Evolutionary conservation across 2,888 invertebrate genomes (phyloP).

Genomic region (Pomacea canaliculata): DNA sequence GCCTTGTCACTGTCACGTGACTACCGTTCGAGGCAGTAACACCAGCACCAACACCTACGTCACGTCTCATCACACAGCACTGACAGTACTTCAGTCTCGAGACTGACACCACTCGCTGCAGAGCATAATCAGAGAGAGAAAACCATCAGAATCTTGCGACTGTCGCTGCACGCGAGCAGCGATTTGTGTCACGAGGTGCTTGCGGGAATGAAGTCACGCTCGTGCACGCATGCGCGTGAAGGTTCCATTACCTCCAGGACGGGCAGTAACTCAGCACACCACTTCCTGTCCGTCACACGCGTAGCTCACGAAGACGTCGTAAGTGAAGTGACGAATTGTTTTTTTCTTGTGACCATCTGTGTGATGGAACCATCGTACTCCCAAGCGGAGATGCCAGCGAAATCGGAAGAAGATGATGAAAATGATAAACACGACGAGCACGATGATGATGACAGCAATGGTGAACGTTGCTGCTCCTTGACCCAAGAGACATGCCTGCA

Average conservation of each 20-base stretch:
- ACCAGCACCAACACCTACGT: conserved; percentile 73
- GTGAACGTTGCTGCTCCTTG: conserved; percentile 20
- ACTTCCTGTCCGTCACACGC: too few relatives aligned
- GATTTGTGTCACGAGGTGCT: too few relatives aligned
- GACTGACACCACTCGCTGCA: conserved; percentile 48
- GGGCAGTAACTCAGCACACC: too few relatives aligned
- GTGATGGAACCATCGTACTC: conserved; percentile 46
- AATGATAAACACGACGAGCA: conserved; percentile 33
- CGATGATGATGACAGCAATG: conserved; percentile 21
- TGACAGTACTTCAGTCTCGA: conserved; percentile 34
- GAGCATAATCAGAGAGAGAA: conserved; percentile 73
- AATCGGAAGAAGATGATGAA: conserved; percentile 71
- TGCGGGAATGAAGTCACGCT: too few relatives aligned
- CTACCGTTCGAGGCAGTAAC: conserved; percentile 78
- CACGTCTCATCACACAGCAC: conserved; percentile 24
- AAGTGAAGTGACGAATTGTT: conserved; percentile 66
- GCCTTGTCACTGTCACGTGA: conserved; percentile 75
- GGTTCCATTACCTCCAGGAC: too few relatives aligned
- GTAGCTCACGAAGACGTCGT: conserved; percentile 81
- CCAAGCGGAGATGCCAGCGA: conserved; percentile 75
- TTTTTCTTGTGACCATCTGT: neutral
- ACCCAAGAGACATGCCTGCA: conserved; percentile 30
- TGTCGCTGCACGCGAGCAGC: too few relatives aligned
- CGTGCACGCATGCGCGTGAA: too few relatives aligned
- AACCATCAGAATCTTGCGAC: conserved; percentile 76